Conservation (phyloP, 1,140 invertebrate species). For the Drosophila erecta region DNA sequence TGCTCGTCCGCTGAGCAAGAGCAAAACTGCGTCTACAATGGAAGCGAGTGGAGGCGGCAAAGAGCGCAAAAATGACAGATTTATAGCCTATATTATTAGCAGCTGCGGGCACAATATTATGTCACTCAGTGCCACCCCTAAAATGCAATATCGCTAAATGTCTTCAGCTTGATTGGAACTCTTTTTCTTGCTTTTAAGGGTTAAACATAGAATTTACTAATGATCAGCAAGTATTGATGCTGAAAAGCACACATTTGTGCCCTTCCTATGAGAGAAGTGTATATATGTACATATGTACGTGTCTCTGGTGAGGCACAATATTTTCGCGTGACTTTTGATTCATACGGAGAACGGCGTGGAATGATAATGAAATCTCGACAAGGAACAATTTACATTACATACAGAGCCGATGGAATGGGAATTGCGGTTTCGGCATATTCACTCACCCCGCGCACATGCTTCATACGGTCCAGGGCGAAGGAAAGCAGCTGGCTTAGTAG, state of each 20-base stretch:
- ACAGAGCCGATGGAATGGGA: conserved; percentile 4
- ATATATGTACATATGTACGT: conserved; percentile 1
- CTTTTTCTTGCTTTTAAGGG: neutral
- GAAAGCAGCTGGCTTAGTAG: conserved; percentile 72
- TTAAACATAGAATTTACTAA: neutral
- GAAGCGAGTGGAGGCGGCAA: conserved; percentile 16
- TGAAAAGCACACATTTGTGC: neutral
- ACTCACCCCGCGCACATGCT: conserved; percentile 78
- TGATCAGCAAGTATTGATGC: neutral
- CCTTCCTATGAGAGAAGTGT: too few species aligned
- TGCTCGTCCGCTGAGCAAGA: conserved; percentile 34
- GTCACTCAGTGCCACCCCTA: conserved; percentile 2
- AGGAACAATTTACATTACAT: conserved; percentile 26
- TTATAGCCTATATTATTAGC: conserved; percentile 2
- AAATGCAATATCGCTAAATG: neutral
- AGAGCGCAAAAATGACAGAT: conserved; percentile 26
- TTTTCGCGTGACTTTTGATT: conserved; percentile 57
- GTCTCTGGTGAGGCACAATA: conserved; percentile 13
- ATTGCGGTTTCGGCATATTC: conserved; percentile 7
- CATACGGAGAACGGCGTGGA: conserved; percentile 4
- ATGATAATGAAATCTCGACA: conserved; percentile 57
- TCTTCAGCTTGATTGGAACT: neutral
- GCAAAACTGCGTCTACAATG: conserved; percentile 16
- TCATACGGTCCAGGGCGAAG: conserved; percentile 79
- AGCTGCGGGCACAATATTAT: conserved; percentile 7